These are phyloP conservation scores for Platanista minor DNA, from an alignment of 2,113 vertebrate genomes.

Conservation along the genomic window DNA sequence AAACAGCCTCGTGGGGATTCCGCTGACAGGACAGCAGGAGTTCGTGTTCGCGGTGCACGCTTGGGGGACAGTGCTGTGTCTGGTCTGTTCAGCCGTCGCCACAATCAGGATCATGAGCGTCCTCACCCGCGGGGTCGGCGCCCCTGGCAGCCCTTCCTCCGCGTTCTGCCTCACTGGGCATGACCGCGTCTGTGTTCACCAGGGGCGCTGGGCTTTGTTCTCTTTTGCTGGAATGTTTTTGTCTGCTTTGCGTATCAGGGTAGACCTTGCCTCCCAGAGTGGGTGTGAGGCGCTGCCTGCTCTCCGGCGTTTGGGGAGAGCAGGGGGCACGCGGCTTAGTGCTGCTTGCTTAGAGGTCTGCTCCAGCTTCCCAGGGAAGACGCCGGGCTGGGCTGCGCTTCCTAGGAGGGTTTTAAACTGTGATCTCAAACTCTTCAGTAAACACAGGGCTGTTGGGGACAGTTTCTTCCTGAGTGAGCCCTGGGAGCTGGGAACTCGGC, in stretches of 20 bases:
- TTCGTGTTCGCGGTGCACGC: accelerated
- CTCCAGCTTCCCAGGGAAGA: background rate
- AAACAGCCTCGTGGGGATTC: no score
- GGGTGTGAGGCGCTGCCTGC: accelerated
- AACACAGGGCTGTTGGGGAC: accelerated
- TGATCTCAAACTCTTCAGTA: background rate
- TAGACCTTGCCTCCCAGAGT: background rate
- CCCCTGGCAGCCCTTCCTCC: accelerated
- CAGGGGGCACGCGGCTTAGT: background rate
- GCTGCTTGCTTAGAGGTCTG: background rate
- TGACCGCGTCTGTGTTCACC: accelerated
- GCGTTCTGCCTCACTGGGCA: background rate
- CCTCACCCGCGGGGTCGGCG: accelerated
- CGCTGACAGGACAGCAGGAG: accelerated
- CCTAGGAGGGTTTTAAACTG: background rate
- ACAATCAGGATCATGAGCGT: accelerated
- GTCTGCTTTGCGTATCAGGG: background rate
- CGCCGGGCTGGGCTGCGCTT: accelerated
- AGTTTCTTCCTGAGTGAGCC: no score
- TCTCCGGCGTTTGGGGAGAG: background rate
- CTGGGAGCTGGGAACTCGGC: accelerated
- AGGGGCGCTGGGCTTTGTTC: background rate
- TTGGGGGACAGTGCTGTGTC: accelerated
- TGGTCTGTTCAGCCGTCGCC: accelerated
- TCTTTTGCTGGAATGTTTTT: background rate